Percentiles rank a stretch among this genome's conserved stretches.
These are phyloP conservation scores for Anomalospiza imberbis DNA, from an alignment of 2,797 vertebrate genomes.

Conservation along the genomic window DNA sequence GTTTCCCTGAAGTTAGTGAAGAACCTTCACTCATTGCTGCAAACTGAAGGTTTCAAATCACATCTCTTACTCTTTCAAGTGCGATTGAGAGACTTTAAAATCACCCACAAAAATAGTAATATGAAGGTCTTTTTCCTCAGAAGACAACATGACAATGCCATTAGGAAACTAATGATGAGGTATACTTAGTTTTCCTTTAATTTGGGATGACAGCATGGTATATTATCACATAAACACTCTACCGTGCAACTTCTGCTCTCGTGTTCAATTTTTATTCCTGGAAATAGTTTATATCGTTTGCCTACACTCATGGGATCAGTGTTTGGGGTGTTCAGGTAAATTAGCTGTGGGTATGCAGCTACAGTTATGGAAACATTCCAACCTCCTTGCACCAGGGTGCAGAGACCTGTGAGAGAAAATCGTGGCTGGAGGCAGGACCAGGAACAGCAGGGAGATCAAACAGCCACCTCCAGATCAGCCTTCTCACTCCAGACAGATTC, in stretches of 20 bases:
- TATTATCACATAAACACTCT: not conserved
- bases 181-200: not conserved
- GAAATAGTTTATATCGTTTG: not conserved
- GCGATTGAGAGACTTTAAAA: not conserved
- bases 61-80: not conserved
- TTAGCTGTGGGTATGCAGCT: not conserved
- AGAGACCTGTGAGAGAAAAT: not conserved
- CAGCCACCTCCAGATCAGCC: not conserved
- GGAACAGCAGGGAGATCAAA: not conserved
- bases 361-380: not conserved
- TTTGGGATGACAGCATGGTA: not conserved
- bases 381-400: not conserved
- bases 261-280: not conserved
- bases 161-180: not conserved
- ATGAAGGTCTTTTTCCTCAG: not conserved
- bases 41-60: not conserved
- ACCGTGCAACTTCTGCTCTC: not conserved
- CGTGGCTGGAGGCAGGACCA: not conserved
- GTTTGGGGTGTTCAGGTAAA: not conserved
- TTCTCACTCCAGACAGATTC: not conserved
- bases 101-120: not conserved
- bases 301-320: not conserved
- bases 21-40: not conserved
- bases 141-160: not conserved
- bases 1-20: not conserved